Evolutionary conservation across 2,888 invertebrate genomes (phyloP), one percentile per base, ranked within the genome.

Genomic region (Dendrolimus pini): DNA sequence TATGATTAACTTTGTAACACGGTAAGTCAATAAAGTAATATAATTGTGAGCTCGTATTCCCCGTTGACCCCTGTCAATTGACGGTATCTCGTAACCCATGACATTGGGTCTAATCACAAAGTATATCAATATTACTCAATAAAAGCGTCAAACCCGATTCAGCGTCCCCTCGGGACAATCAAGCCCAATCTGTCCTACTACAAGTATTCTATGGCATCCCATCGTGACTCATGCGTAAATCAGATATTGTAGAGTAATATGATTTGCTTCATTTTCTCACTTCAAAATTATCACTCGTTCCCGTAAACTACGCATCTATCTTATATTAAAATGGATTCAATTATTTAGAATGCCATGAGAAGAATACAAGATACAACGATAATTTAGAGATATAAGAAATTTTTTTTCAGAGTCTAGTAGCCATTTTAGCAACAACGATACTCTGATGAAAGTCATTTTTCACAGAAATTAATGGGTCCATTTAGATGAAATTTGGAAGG

Each of bases 141-240:
- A 83, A 85, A 87, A 82, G 83, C 62, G 83, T 83, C 83, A 76
- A 84, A 87, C 86, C 85, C 74, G 75, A 85, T 85, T 88, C 85
- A 84, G 71, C 62, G 65, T 66, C 87, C 85, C 83, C 81, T 77
- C 78, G 71, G 71, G 61, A 68, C 83, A 81, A 83, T 83, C 80
- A 80, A 64, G 70, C 64, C 65, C 72, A 73, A 75, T 73, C 70
- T 76, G 75, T 70, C 69, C 71, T 30, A 52, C 41, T 56, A 47
- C 47, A 9, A 47, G 8, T 47, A 47, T 47, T 47, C 47, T 47
- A 47, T 47, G 47, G 12, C 9, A 47, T 47, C 47, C 12, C 12
- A 47, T 47, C 12, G 47, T 47, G 47, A 47, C 30, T 30, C 30
- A 30, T 8, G 2, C 47, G 47, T 47, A 47, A 47, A 47, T 47